Evolutionary conservation across 2,797 vertebrate species (phyloP), one percentile per base, ranked within the genome.

Genomic region (Syngnathus rostellatus): DNA sequence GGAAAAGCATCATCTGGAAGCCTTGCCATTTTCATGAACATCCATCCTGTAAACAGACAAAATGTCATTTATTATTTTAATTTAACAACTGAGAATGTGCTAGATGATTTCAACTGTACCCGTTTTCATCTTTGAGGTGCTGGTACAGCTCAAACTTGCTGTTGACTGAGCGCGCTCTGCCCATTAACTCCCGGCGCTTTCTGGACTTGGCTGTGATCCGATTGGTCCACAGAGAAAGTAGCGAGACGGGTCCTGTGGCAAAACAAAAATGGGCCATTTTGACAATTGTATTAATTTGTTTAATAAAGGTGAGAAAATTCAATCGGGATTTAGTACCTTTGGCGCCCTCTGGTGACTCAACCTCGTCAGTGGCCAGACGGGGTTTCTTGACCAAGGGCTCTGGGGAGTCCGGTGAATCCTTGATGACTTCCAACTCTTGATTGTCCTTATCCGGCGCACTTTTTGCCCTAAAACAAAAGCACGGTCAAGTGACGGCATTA

Each of bases 301-400:
- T 31, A 31, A 31, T 31, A 4, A 31, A 31, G 3, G 31, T 31
- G 3, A 31, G 10, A 63, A 31, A 25, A 25, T 3, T n/a, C 9
- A 11, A n/a, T 2, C 25, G 5, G 17, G 31, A 37, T 58, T 58
- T 14, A 38, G 6, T 78, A 99, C 97, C 97, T 95, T 97, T 99
- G 9, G 92, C 89, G 85, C 94, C 95, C 80, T 98, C 97, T 38
- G 88, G 81, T 8, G 91, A 84, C 48, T 92, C 92, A 10, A 91
- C 87, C 63, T 99, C 96, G 65, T 96, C 94, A 63, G 91, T 73
- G 55, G 89, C 83, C 62, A 97, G 83, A 11, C 95, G 94, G 0
- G 96, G 97, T 69, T 98, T 99, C 88, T 99, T 99, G 83, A 94
- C 95, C 66, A 93, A 93, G 17, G 97, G 97, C 71, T 99, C 97